Conservation (phyloP, 2,113 vertebrate genomes). For the Columbina picui region DNA sequence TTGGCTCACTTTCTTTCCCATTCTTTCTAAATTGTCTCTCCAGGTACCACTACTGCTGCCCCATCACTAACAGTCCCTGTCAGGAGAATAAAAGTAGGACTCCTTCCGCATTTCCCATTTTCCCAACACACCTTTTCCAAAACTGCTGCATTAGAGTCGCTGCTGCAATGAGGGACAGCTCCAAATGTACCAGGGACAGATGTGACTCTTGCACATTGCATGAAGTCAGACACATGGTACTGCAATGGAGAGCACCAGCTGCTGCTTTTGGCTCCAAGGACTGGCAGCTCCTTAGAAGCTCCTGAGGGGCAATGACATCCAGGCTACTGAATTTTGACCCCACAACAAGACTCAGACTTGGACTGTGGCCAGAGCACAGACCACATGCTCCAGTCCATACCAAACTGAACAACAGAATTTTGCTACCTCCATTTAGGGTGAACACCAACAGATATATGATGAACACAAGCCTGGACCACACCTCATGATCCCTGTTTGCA, state of each 20-base stretch:
- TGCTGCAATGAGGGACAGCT: accelerated
- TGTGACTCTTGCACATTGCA: background rate
- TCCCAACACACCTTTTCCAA: background rate
- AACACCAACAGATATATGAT: background rate
- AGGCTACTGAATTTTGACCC: background rate
- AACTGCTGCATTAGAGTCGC: background rate
- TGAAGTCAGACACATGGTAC: background rate
- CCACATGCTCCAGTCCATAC: background rate
- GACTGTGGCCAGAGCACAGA: background rate
- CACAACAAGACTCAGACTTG: background rate
- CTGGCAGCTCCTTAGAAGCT: background rate
- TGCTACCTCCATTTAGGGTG: background rate
- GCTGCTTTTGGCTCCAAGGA: background rate
- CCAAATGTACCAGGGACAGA: background rate
- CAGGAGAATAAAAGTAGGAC: background rate
- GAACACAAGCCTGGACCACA: background rate
- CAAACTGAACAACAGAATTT: background rate
- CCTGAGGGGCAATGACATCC: background rate
- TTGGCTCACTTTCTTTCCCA: background rate
- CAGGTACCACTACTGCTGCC: background rate
- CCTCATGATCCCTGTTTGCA: background rate
- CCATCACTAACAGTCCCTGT: background rate
- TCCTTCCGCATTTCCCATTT: background rate
- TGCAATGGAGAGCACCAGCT: background rate
- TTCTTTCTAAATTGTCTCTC: background rate